Evolutionary conservation across 2,113 vertebrate genomes (phyloP), one percentile per base, ranked within the genome.

Genomic region (Amphiprion ocellaris): DNA sequence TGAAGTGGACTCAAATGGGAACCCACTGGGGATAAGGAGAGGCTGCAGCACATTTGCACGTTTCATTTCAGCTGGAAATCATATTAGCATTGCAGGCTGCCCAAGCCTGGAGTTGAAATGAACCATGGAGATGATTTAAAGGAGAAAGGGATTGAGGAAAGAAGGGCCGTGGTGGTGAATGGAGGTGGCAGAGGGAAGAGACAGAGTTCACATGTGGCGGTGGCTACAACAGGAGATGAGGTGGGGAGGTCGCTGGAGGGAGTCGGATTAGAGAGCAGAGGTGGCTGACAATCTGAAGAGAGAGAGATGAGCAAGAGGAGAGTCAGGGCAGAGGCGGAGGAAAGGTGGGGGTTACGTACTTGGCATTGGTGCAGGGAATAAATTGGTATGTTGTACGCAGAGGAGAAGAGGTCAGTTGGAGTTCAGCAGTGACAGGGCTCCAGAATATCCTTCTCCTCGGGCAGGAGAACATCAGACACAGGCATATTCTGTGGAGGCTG

Each of bases 51-150:
- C 81, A 90, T 92, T 91, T 88, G 81, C 85, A 90, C 80, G 73
- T 88, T 92, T 89, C 85, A 87, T 83, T 93, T 91, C 79, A 92
- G 86, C 82, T 81, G 83, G 84, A 90, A 92, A 90, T 90, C 85
- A 68, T 81, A 89, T 91, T 86, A 88, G 84, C 26, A 50, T 72
- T 77, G 73, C 63, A 62, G 84, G 54, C 80, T 70, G 83, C 74
- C 5, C 46, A 71, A 82, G 84, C 87, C 84, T 83, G 75, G 74
- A 86, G 84, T 83, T 67, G 75, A 89, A 90, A 86, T 87, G 76
- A 87, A 86, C 83, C 79, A 61, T 84, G 85, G 83, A 49, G 81
- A 79, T 11, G 47, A 84, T 76, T 91, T 90, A 84, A 87, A 84
- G 82, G 75, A 77, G 69, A 86, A 88, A 61, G 33, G 33, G 71